Percentiles rank a stretch among this genome's conserved stretches.
These are phyloP conservation scores for Melinopterus prodromus DNA, from an alignment of 2,888 invertebrate species.

Conservation along the genomic window DNA sequence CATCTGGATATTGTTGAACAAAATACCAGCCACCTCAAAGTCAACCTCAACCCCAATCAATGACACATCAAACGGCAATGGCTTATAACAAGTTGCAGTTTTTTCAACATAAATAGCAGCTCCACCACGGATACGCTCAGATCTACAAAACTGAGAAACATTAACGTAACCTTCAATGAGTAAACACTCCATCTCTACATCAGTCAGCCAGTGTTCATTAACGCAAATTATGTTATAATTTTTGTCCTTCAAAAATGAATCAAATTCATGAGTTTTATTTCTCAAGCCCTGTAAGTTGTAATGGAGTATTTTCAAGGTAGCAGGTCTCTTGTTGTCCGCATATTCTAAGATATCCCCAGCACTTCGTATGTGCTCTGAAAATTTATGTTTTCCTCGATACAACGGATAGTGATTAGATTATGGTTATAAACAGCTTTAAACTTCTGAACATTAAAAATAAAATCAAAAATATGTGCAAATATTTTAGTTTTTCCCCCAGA, in stretches of 20 bases:
- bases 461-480: too few species aligned
- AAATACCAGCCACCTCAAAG: conserved; percentile 10
- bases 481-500: background rate
- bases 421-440: too few species aligned
- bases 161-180: background rate
- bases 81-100: background rate
- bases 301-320: background rate
- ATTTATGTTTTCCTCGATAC: too few species aligned
- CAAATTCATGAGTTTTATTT: conserved; percentile 13
- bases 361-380: too few species aligned
- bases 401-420: too few species aligned
- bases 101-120: background rate
- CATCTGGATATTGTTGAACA: conserved; percentile 8
- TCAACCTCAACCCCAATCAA: background rate
- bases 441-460: too few species aligned
- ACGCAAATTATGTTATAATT: background rate
- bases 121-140: background rate
- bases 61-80: conserved; percentile 5
- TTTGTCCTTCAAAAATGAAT: conserved; percentile 5
- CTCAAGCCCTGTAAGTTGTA: background rate
- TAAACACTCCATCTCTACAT: background rate
- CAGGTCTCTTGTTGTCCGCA: too few species aligned
- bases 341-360: too few species aligned
- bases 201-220: conserved; percentile 11
- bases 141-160: conserved; percentile 7